A percentile compares a stretch with the other conserved stretches of the same genome.
Evolutionary conservation across 92 coral and sea anemone species (phyloP).

Genomic region (Palythoa grandis): DNA sequence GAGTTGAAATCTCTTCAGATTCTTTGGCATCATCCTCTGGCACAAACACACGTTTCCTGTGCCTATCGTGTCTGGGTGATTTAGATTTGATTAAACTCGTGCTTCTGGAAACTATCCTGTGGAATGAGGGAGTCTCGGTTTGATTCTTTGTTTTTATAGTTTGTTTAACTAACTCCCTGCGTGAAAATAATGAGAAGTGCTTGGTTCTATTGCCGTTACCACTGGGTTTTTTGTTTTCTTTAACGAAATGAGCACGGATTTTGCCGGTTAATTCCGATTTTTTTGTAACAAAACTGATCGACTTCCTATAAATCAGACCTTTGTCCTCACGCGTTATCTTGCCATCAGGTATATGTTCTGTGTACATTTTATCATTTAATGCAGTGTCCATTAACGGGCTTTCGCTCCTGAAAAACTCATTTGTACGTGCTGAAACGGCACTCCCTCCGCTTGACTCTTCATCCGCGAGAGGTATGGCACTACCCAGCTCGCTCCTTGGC

Average conservation of each 20-base stretch:
- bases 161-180: background rate
- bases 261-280: background rate
- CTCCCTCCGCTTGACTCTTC: background rate
- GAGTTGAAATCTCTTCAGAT: background rate
- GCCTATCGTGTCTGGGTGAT: background rate
- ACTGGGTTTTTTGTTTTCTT: background rate
- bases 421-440: background rate
- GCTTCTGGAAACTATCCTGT: background rate
- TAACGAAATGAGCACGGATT: background rate
- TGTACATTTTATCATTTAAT: constrained; percentile 9
- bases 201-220: background rate
- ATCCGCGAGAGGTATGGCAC: background rate
- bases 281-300: background rate
- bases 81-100: background rate
- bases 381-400: constrained; percentile 13
- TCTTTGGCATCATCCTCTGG: constrained; percentile 28
- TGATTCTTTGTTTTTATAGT: background rate
- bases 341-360: background rate
- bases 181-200: background rate
- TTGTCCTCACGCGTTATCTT: constrained; percentile 19
- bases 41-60: constrained; percentile 33
- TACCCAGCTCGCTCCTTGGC: background rate
- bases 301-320: constrained; percentile 7
- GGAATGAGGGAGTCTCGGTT: background rate
- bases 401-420: background rate